A percentile compares a stretch with the other conserved stretches of the same genome.
phyloP scores from a whole-genome alignment of 2,797 vertebrate species.

The Tachyglossus aculeatus region DNA sequence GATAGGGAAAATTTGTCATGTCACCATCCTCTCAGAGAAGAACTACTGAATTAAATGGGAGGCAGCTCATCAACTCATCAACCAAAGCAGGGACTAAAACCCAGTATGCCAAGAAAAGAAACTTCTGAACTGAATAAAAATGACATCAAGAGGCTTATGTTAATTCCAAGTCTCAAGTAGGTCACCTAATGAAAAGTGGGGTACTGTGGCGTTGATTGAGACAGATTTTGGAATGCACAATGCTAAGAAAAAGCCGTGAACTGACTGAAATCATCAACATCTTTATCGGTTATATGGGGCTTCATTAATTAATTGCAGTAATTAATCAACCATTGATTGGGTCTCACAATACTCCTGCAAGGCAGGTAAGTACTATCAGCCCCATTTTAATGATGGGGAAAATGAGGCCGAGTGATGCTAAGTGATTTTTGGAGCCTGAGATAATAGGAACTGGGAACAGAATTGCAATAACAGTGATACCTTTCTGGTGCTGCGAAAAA shows the following conservation, averaged over 20 bases:
- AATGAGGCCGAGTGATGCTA: too few relatives aligned
- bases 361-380: not conserved
- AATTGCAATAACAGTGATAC: too few relatives aligned
- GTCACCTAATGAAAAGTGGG: conserved; percentile 22
- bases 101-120: not conserved
- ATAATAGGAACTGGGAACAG: too few relatives aligned
- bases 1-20: conserved; percentile 3
- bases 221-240: conserved; percentile 3
- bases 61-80: conserved; percentile 33
- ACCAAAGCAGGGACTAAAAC: conserved; percentile 8
- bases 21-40: conserved; percentile 8
- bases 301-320: conserved; percentile 29
- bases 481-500: too few relatives aligned
- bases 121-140: conserved; percentile 16
- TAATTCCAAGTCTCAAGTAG: conserved; percentile 39
- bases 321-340: conserved; percentile 45
- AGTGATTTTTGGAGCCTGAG: too few relatives aligned
- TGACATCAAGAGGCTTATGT: conserved; percentile 14
- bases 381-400: too few relatives aligned
- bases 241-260: conserved; percentile 20
- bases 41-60: conserved; percentile 18
- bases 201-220: conserved; percentile 35
- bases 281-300: not conserved
- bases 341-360: not conserved
- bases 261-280: conserved; percentile 5